Conservation (phyloP, 2,113 vertebrate genomes). For the Murina feae region DNA sequence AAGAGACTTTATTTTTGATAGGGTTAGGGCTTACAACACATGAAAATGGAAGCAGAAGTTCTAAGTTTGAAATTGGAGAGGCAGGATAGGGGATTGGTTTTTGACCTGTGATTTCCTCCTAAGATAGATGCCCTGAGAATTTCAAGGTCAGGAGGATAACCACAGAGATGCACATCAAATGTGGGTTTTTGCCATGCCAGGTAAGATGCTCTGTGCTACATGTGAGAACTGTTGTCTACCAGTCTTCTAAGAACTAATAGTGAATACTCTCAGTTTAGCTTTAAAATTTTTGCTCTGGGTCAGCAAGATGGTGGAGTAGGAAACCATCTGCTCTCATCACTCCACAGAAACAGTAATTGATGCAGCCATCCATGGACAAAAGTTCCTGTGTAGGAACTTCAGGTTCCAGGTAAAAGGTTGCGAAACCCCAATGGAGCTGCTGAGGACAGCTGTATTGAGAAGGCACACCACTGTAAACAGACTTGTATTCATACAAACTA, state of each 20-base stretch:
- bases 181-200: not conserved
- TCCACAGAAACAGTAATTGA: not conserved
- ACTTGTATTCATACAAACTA: not conserved
- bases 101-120: not conserved
- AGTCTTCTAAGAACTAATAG: not conserved
- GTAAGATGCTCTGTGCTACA: not conserved
- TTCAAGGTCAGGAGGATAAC: not conserved
- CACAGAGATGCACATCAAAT: not conserved
- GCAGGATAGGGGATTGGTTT: not conserved
- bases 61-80: not conserved
- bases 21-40: not conserved
- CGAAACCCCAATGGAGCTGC: not conserved
- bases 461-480: not conserved
- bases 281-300: not conserved
- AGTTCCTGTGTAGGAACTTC: not conserved
- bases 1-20: not conserved
- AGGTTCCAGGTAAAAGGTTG: not conserved
- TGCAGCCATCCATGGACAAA: not conserved
- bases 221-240: not conserved
- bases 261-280: not conserved
- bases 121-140: not conserved
- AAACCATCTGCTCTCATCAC: not conserved
- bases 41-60: not conserved
- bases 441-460: not conserved
- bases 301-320: not conserved